Evolutionary conservation across 2,888 invertebrate species (phyloP).

Genomic region (Bellardia bayeri): DNA sequence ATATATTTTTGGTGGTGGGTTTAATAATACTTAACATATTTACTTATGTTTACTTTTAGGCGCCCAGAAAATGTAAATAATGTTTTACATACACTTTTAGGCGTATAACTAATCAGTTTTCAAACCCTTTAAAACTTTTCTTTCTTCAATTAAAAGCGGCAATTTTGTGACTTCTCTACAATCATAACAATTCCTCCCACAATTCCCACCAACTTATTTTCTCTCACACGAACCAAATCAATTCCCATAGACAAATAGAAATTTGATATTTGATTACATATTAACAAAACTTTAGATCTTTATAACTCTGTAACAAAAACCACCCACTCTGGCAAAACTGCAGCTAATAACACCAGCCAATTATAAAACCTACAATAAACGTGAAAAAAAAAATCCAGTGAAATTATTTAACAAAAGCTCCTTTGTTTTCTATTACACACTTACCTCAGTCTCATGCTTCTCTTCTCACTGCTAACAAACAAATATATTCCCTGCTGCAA

Average conservation of each 20-base stretch:
- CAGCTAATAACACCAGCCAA: constrained; percentile 70
- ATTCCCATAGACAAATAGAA: constrained; percentile 48
- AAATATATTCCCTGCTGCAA: constrained; percentile 51
- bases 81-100: too few species aligned
- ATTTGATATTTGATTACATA: constrained; percentile 65
- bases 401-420: constrained; percentile 64
- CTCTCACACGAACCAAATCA: constrained; percentile 45
- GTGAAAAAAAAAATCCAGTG: constrained; percentile 12
- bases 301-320: constrained; percentile 2
- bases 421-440: constrained; percentile 61
- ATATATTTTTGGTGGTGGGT: too few species aligned
- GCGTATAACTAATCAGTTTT: background rate
- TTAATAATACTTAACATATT: too few species aligned
- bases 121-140: background rate
- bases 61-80: too few species aligned
- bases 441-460: constrained; percentile 8
- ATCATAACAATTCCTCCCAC: constrained; percentile 7
- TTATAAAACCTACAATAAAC: constrained; percentile 57
- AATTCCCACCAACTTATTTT: constrained; percentile 24
- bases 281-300: constrained; percentile 60
- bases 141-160: background rate
- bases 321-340: constrained; percentile 4
- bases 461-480: background rate
- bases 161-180: constrained; percentile 2
- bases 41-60: too few species aligned